Conservation (phyloP, 2,113 vertebrate species). For the Zosterops borbonicus region DNA sequence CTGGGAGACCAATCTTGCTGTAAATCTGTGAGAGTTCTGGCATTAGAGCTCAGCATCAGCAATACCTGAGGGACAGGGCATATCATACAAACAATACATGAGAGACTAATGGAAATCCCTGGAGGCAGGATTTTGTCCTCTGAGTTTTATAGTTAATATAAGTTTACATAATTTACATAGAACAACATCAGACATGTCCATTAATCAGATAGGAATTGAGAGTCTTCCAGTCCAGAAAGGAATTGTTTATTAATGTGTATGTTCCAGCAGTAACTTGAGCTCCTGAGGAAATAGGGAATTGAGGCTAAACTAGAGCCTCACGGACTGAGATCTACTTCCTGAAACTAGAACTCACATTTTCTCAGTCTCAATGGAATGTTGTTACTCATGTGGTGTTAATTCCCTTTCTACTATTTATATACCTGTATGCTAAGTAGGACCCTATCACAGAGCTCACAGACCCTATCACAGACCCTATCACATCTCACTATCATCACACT, state of each 20-base stretch:
- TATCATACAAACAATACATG: rapidly evolving
- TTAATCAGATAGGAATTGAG: neutral
- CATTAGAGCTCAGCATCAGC: neutral
- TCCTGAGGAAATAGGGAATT: neutral
- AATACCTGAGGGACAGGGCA: neutral
- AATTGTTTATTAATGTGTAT: neutral
- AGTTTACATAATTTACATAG: neutral
- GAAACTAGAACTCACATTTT: neutral
- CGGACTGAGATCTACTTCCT: neutral
- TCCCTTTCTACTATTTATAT: neutral
- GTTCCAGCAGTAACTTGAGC: neutral
- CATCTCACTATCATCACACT: neutral
- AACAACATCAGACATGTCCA: neutral
- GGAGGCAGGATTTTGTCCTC: neutral
- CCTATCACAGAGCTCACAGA: neutral
- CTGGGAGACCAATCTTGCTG: neutral
- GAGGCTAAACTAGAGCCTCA: neutral
- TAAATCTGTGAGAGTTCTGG: neutral
- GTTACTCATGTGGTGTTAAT: neutral
- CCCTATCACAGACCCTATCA: neutral
- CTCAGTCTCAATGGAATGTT: neutral
- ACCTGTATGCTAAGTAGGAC: neutral
- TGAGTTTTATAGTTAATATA: neutral
- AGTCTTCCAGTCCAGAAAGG: neutral
- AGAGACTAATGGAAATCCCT: neutral